Percentiles rank a stretch among this genome's conserved stretches.
Evolutionary conservation across 2,113 vertebrate genomes (phyloP).

Genomic region (Phalacrocorax aristotelis): DNA sequence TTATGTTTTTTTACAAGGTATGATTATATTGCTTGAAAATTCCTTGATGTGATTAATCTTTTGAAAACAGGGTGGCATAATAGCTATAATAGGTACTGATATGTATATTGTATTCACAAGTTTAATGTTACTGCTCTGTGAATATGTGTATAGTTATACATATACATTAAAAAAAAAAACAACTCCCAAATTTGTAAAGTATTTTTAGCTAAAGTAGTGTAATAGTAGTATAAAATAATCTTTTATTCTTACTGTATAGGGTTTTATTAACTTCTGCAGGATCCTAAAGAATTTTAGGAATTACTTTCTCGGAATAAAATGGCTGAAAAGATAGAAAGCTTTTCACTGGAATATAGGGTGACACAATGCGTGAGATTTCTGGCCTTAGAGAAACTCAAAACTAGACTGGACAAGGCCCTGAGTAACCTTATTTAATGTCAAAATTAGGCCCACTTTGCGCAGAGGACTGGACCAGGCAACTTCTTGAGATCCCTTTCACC

Average conservation of each 20-base stretch:
- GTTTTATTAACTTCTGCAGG: not conserved
- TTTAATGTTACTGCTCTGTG: not conserved
- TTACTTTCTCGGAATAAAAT: not conserved
- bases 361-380: not conserved
- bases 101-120: not conserved
- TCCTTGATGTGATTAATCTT: not conserved
- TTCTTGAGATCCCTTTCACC: not conserved
- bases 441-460: not conserved
- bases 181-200: not conserved
- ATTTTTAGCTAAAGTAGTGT: not conserved
- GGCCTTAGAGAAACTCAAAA: not conserved
- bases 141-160: not conserved
- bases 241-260: not conserved
- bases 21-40: not conserved
- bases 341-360: not conserved
- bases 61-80: not conserved
- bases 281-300: not conserved
- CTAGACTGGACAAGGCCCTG: not conserved
- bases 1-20: not conserved
- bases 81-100: not conserved
- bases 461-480: not conserved
- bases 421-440: not conserved
- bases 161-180: not conserved
- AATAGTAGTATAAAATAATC: not conserved
- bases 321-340: not conserved